Percentiles rank a stretch among this genome's conserved stretches.
These are phyloP conservation scores for Scaeva pyrastri DNA, from an alignment of 2,888 invertebrate genomes.

Conservation along the genomic window DNA sequence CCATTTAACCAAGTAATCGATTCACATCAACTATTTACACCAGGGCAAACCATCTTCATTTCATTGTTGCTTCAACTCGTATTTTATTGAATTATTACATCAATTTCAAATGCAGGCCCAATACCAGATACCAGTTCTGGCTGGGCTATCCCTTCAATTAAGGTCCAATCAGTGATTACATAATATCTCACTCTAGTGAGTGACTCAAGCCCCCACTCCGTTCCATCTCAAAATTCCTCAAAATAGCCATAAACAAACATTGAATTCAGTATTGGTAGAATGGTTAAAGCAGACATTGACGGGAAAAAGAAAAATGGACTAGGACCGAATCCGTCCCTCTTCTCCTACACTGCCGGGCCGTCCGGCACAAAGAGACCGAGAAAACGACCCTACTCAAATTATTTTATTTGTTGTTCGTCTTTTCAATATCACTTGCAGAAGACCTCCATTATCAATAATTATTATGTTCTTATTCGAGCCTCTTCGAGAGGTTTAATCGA, in stretches of 20 bases:
- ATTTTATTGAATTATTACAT: constrained; percentile 19
- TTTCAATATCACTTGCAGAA: constrained; percentile 66
- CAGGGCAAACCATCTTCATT: not conserved
- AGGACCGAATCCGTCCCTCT: constrained; percentile 16
- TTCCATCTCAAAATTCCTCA: not conserved
- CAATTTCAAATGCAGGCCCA: constrained; percentile 8
- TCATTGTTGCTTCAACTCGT: not conserved
- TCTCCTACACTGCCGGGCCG: too few species aligned
- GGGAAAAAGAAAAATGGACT: constrained; percentile 19
- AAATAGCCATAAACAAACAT: constrained; percentile 1
- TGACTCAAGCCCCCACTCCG: not conserved
- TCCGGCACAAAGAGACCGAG: not conserved
- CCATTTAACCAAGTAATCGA: constrained; percentile 26
- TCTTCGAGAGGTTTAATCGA: constrained; percentile 23
- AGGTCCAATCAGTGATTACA: constrained; percentile 19
- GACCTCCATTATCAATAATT: constrained; percentile 58
- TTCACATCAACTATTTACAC: constrained; percentile 19
- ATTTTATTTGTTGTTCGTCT: constrained; percentile 62
- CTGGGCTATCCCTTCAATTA: constrained; percentile 13
- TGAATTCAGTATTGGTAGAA: constrained; percentile 31
- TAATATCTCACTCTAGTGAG: constrained; percentile 5
- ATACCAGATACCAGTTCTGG: not conserved
- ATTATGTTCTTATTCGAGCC: constrained; percentile 30
- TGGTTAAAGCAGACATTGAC: constrained; percentile 40
- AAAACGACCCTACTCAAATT: constrained; percentile 59